Conservation (phyloP, 1,140 invertebrate species). For the Tribolium madens region DNA sequence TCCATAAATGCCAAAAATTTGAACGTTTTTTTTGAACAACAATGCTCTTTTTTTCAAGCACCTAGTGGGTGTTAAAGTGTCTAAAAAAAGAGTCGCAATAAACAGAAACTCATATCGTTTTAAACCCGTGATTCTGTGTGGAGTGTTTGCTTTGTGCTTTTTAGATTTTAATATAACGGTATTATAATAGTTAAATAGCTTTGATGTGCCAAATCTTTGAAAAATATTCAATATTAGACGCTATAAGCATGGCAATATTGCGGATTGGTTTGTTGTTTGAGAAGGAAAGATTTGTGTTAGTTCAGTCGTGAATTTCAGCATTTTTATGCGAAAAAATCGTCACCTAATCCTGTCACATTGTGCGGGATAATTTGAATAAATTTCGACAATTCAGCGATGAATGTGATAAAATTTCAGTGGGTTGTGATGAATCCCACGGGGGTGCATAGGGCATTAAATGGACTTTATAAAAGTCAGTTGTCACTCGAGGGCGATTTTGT, state of each 20-base stretch:
- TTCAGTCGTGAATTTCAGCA: background rate
- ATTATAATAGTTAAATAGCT: background rate
- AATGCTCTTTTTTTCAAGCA: too few species aligned
- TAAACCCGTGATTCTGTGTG: background rate
- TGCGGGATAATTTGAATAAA: slow-evolving; percentile 25
- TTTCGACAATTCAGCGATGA: slow-evolving; percentile 1
- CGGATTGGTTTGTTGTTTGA: background rate
- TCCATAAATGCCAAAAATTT: background rate
- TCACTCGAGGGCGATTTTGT: slow-evolving; percentile 43
- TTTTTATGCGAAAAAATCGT: slow-evolving; percentile 19
- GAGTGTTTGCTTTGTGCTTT: background rate
- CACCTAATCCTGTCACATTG: slow-evolving; percentile 18
- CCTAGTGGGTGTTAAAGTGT: background rate
- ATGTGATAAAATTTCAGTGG: slow-evolving; percentile 7
- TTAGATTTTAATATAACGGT: background rate
- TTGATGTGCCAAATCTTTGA: background rate
- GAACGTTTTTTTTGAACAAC: background rate
- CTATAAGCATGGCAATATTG: background rate
- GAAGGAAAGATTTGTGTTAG: background rate
- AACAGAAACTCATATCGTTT: background rate
- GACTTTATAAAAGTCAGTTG: slow-evolving; percentile 49
- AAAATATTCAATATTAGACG: background rate
- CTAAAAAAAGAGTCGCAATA: background rate
- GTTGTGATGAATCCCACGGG: background rate
- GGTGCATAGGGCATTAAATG: slow-evolving; percentile 45